Evolutionary conservation across 2,113 vertebrate genomes (phyloP), one percentile per base, ranked within the genome.

Genomic region (Numida meleagris): DNA sequence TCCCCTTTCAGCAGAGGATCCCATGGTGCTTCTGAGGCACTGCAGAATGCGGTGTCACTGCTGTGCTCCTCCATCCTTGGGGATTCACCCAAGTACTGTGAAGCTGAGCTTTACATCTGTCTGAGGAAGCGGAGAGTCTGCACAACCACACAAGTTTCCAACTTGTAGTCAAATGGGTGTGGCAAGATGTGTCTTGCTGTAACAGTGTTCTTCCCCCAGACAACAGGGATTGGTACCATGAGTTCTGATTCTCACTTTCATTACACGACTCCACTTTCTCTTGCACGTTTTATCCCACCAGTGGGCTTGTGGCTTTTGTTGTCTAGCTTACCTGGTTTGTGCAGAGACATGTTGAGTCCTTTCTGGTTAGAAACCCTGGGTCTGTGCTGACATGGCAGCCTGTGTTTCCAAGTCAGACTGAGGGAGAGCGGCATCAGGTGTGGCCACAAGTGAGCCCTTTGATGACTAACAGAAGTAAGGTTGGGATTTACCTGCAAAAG

Each of bases 281-380:
- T 40, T 0, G 0, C 9, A 14, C 2, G 1, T 82, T 72, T 62
- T 82, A 29, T 74, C 40, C 9, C 12, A 10, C 19, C 27, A 25
- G 18, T 38, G 23, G 36, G 8, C 25, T 83, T 88, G 29, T 77
- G 65, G 8, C 57, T 87, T 57, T 50, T 80, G 31, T 36, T 78
- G 2, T 42, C 20, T 46, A 18, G 55, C 5, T 29, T 63, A 5
- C 12, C 8, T 86, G 27, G 10, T 83, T 53, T 75, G 20, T 63
- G 31, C 55, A n/a, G 72, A 84, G 33, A 50, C 14, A 6, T 29
- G 6, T 55, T 75, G 59, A 36, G 19, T 68, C 13, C 17, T 57
- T 93, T 61, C 20, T 70, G 19, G 8, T 91, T 46, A 59, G 68
- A 82, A 70, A 38, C 25, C 33, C 66, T 45, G 58, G 38, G 67